These are phyloP conservation scores for Saccopteryx leptura DNA, from an alignment of 2,113 vertebrate species.

Conservation along the genomic window DNA sequence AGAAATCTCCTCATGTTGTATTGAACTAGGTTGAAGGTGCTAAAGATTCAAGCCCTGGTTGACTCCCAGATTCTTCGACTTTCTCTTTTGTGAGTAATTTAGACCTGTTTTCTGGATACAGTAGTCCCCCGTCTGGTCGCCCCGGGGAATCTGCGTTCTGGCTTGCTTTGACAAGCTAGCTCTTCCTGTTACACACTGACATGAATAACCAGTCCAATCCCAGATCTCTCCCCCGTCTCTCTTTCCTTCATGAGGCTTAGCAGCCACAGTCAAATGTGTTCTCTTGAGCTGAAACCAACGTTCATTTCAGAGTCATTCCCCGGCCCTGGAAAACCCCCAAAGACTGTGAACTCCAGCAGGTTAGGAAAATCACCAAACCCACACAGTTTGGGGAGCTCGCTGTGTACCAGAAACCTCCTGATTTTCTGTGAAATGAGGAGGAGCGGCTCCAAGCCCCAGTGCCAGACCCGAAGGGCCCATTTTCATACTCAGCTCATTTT, in stretches of 20 bases:
- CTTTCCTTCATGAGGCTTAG: neutral
- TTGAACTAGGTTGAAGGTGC: neutral
- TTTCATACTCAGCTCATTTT: neutral
- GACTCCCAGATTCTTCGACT: neutral
- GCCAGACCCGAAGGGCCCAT: slow-evolving; percentile 37
- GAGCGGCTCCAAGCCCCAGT: neutral
- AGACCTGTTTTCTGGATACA: neutral
- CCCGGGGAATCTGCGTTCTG: neutral
- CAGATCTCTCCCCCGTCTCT: neutral
- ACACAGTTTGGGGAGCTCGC: slow-evolving; percentile 29
- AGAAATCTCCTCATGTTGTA: neutral
- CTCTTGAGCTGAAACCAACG: slow-evolving; percentile 42
- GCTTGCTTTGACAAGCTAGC: neutral
- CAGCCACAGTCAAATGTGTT: neutral
- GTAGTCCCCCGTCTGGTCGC: neutral
- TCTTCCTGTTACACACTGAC: neutral
- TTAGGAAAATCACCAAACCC: slow-evolving; percentile 72
- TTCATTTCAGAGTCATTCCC: slow-evolving; percentile 51
- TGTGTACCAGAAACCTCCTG: slow-evolving; percentile 47
- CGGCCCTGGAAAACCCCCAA: slow-evolving; percentile 37
- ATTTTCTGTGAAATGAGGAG: slow-evolving; percentile 68
- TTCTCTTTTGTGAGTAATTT: neutral
- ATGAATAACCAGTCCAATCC: neutral
- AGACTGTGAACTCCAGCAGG: slow-evolving; percentile 22
- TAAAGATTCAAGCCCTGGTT: neutral